Conservation (phyloP, 1,140 invertebrate genomes). For the Papilio glaucus region DNA sequence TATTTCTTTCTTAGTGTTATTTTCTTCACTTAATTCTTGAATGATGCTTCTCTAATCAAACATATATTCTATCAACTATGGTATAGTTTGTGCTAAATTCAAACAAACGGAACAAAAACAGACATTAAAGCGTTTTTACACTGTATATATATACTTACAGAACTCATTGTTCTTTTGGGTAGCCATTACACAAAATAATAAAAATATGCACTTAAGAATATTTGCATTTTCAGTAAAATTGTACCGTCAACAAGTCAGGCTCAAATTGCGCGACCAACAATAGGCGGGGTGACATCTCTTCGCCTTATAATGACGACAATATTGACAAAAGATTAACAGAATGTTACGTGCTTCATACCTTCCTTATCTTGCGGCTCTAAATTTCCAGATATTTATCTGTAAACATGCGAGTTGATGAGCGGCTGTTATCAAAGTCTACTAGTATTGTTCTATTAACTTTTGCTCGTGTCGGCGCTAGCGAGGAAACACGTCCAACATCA, state of each 20-base stretch:
- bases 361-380: conserved; percentile 55
- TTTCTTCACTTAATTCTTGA: no score
- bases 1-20: no score
- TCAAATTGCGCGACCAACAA: conserved; percentile 46
- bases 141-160: conserved; percentile 55
- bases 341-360: conserved; percentile 53
- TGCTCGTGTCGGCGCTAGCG: neutral
- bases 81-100: no score
- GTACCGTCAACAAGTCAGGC: conserved; percentile 11
- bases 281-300: conserved; percentile 50
- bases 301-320: conserved; percentile 61
- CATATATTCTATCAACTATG: no score
- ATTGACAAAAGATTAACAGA: conserved; percentile 69
- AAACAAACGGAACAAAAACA: no score
- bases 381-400: conserved; percentile 40
- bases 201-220: conserved; percentile 19
- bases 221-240: conserved; percentile 28
- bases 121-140: no score
- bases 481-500: conserved; percentile 5
- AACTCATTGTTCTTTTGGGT: conserved; percentile 65
- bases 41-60: no score
- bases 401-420: conserved; percentile 29
- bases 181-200: conserved; percentile 43
- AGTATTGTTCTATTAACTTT: neutral
- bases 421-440: conserved; percentile 17